phyloP scores from a whole-genome alignment of 2,113 vertebrate genomes.

The Sitta europaea region DNA sequence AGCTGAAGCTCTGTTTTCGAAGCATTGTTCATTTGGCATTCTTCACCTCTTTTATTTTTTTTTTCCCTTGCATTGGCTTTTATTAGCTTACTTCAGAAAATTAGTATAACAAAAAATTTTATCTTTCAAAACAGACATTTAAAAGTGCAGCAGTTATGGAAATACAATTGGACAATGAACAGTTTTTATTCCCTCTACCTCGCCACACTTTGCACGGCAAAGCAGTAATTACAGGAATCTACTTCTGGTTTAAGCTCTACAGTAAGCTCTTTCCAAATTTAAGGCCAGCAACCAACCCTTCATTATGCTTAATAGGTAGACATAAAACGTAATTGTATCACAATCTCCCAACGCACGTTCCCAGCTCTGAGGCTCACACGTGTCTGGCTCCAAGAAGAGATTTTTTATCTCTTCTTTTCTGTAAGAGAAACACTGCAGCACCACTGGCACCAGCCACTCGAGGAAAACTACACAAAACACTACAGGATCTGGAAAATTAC shows the following conservation, averaged over 20 bases:
- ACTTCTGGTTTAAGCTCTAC: conserved; percentile 61
- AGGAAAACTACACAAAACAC: neutral
- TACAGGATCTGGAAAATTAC: neutral
- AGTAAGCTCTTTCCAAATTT: conserved; percentile 63
- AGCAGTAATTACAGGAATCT: conserved; percentile 58
- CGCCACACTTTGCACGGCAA: neutral
- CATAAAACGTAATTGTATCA: conserved; percentile 61
- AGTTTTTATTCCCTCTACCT: conserved; percentile 38
- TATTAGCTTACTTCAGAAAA: conserved; percentile 21
- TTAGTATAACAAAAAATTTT: neutral
- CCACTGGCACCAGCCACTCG: neutral
- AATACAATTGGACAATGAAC: conserved; percentile 39
- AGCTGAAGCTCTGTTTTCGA: neutral
- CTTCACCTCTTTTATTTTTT: neutral
- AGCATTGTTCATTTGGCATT: neutral
- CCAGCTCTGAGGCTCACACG: neutral
- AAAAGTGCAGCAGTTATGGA: conserved; percentile 3
- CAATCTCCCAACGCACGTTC: neutral
- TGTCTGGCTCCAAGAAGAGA: neutral
- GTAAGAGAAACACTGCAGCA: neutral
- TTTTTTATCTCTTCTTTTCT: neutral
- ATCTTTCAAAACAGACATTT: conserved; percentile 28
- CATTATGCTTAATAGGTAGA: conserved; percentile 64
- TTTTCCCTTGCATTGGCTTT: rapidly evolving
- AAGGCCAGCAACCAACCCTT: conserved; percentile 64